These are phyloP conservation scores for Tyrophagus putrescentiae DNA, from an alignment of 1,140 invertebrate species.

Conservation along the genomic window DNA sequence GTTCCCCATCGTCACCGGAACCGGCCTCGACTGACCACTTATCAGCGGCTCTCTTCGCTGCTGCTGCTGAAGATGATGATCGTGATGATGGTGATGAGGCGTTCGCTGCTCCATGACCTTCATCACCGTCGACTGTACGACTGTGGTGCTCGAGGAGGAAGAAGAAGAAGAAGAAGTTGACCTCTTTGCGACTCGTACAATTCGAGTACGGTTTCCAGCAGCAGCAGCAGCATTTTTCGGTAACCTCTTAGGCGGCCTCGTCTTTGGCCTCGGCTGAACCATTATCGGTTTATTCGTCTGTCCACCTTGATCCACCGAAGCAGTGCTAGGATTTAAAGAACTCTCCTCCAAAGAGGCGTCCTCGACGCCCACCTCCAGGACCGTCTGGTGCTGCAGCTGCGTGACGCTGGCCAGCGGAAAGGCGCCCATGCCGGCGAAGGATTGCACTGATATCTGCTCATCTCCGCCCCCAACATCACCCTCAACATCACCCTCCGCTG, in stretches of 20 bases:
- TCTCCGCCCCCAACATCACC: background rate
- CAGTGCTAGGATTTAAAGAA: too few species aligned
- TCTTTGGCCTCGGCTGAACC: background rate
- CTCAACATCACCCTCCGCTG: background rate
- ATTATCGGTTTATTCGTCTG: too few species aligned
- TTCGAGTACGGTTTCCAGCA: too few species aligned
- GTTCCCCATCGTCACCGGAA: background rate
- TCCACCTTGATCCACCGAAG: too few species aligned
- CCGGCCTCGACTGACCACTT: too few species aligned
- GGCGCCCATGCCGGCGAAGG: slow-evolving; percentile 27
- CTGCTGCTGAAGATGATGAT: too few species aligned
- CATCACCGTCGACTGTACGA: background rate
- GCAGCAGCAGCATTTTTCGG: background rate
- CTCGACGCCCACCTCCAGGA: slow-evolving; percentile 27
- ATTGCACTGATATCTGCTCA: background rate
- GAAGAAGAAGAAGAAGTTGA: too few species aligned
- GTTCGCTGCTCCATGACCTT: background rate
- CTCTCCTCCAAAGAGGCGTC: too few species aligned
- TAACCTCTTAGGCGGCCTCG: background rate
- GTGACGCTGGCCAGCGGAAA: slow-evolving; percentile 28
- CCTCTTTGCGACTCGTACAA: too few species aligned
- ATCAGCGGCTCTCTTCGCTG: too few species aligned
- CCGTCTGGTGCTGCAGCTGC: slow-evolving; percentile 28
- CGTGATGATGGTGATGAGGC: too few species aligned
- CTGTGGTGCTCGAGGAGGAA: background rate